Evolutionary conservation across 2,113 vertebrate species (phyloP).

Genomic region (Mystacornis crossleyi): DNA sequence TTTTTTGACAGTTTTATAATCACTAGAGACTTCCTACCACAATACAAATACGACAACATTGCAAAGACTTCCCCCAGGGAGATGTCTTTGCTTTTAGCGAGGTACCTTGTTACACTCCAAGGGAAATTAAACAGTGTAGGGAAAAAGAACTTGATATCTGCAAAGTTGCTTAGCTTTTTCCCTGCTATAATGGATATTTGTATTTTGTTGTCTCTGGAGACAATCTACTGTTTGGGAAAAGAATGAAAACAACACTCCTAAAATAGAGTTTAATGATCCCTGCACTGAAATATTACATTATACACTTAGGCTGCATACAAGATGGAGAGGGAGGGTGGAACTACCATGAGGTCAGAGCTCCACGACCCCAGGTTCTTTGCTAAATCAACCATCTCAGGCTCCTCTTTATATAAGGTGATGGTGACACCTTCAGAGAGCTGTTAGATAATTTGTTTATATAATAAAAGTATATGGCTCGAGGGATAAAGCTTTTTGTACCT

Average conservation of each 20-base stretch:
- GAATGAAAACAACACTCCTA: slow-evolving; percentile 6
- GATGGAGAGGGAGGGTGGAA: not conserved
- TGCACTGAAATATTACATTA: not conserved
- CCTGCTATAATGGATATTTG: not conserved
- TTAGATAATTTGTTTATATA: slow-evolving; percentile 8
- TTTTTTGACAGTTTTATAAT: not conserved
- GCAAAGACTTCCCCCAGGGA: not conserved
- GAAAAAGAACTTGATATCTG: not conserved
- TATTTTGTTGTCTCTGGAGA: not conserved
- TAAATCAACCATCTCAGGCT: not conserved
- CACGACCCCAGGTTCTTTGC: not conserved
- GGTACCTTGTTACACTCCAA: not conserved
- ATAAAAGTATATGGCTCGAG: not conserved
- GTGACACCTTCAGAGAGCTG: not conserved
- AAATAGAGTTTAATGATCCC: slow-evolving; percentile 8
- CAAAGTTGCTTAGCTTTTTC: not conserved
- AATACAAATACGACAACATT: not conserved
- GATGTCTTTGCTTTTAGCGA: not conserved
- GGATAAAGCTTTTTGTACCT: slow-evolving; percentile 25
- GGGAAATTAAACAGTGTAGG: not conserved
- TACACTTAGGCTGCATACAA: not conserved
- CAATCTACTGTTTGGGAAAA: slow-evolving; percentile 1
- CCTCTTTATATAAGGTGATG: not conserved
- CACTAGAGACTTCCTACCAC: not conserved
- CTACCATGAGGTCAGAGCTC: not conserved